Percentiles rank a stretch among this genome's conserved stretches.
These are phyloP conservation scores for Anthoscopus minutus DNA, from an alignment of 2,113 vertebrate species.

Conservation along the genomic window DNA sequence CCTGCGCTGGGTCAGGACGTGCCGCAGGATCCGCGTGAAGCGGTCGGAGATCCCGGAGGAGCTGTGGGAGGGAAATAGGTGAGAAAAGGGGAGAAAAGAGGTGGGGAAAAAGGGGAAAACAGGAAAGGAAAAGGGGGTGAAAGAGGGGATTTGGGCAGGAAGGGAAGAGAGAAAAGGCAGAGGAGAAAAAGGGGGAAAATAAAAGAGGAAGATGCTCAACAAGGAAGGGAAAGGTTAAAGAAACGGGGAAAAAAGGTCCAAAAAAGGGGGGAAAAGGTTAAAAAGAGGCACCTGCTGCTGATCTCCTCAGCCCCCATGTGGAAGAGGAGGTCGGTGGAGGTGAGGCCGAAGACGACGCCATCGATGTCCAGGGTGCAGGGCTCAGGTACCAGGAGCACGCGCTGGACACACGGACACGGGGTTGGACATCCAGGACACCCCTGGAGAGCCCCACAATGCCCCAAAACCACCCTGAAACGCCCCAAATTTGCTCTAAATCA, in stretches of 20 bases:
- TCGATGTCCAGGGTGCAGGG: constrained; percentile 86
- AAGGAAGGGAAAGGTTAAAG: too few relatives aligned
- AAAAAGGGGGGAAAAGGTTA: too few relatives aligned
- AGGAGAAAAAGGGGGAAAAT: not conserved
- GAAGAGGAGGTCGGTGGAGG: constrained; percentile 87
- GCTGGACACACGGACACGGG: constrained; percentile 56
- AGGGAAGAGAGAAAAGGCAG: fast-evolving
- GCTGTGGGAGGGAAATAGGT: not conserved
- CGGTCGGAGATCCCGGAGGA: constrained; percentile 74
- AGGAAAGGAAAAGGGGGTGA: too few relatives aligned
- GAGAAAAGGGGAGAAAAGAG: not conserved
- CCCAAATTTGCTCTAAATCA: fast-evolving
- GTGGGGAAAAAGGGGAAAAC: fast-evolving
- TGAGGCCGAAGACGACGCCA: constrained; percentile 81
- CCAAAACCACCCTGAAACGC: not conserved
- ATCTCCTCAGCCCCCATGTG: constrained; percentile 93
- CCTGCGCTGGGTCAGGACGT: constrained; percentile 90
- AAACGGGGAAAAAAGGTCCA: too few relatives aligned
- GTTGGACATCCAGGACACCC: not conserved
- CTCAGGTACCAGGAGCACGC: constrained; percentile 83
- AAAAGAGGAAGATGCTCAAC: fast-evolving
- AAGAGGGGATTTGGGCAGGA: not conserved
- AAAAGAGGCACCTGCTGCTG: constrained; percentile 78
- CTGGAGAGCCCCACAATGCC: fast-evolving
- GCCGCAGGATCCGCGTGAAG: constrained; percentile 86